Percentiles rank a stretch among this genome's conserved stretches.
Evolutionary conservation across 2,888 invertebrate species (phyloP).

Genomic region (Rosalia funebris): DNA sequence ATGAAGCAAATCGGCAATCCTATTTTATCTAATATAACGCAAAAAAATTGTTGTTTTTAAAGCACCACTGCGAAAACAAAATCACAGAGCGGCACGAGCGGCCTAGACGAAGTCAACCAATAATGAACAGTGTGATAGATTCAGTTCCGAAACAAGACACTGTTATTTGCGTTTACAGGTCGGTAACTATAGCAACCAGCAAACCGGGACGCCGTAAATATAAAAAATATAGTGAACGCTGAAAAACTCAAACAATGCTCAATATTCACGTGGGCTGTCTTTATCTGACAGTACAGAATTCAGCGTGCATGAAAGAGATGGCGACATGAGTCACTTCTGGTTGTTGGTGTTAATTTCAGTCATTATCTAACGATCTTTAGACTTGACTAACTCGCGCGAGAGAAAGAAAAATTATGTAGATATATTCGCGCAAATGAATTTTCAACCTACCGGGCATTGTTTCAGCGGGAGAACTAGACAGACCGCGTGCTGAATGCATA

Average conservation of each 20-base stretch:
- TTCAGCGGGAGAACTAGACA: constrained; percentile 47
- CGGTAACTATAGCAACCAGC: constrained; percentile 61
- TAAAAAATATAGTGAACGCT: constrained; percentile 54
- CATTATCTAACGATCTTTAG: constrained; percentile 66
- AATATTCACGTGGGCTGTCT: constrained; percentile 48
- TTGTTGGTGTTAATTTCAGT: constrained; percentile 65
- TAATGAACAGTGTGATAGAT: constrained; percentile 34
- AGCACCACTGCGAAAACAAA: constrained; percentile 12
- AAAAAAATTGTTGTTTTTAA: constrained; percentile 12
- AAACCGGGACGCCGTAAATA: constrained; percentile 63
- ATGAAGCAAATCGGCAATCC: no score
- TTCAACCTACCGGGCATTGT: constrained; percentile 57
- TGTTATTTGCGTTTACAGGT: constrained; percentile 61
- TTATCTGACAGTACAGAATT: constrained; percentile 25
- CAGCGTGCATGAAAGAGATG: constrained; percentile 30
- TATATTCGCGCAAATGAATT: constrained; percentile 55
- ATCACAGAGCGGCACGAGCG: constrained; percentile 22
- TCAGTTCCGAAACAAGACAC: constrained; percentile 49
- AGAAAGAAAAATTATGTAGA: constrained; percentile 66
- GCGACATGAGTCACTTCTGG: constrained; percentile 53
- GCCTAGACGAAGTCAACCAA: constrained; percentile 24
- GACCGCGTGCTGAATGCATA: constrained; percentile 62
- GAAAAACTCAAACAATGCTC: constrained; percentile 56
- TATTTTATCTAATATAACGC: no score
- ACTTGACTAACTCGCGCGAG: constrained; percentile 66